Evolutionary conservation across 1,140 invertebrate genomes (phyloP).

Genomic region (Drosophila simulans): DNA sequence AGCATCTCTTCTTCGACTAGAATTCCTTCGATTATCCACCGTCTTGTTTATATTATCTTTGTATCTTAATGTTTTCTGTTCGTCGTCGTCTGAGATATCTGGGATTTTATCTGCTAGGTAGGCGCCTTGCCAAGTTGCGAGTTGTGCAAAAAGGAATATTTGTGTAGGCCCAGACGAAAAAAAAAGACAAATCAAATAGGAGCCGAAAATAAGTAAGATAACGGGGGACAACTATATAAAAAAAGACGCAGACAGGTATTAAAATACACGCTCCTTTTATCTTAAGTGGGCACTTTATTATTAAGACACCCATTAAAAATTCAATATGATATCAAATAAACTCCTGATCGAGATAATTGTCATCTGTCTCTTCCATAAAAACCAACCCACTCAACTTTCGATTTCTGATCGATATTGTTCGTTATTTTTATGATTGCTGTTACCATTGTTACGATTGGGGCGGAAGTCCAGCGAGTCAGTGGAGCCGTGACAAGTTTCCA

Average conservation of each 20-base stretch:
- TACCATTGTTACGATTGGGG: conserved; percentile 64
- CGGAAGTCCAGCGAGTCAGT: conserved; percentile 11
- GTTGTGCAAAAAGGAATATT: conserved; percentile 20
- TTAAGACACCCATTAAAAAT: not conserved
- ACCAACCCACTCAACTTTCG: conserved; percentile 35
- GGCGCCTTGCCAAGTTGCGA: conserved; percentile 43
- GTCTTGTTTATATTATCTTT: conserved; percentile 51
- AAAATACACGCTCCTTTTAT: not conserved
- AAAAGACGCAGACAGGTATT: not conserved
- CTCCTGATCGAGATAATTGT: not conserved
- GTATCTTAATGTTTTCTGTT: conserved; percentile 62
- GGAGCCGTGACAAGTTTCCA: conserved; percentile 71
- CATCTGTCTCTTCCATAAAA: conserved; percentile 10
- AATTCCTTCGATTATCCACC: no score
- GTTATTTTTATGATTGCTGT: conserved; percentile 38
- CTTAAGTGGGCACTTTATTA: conserved; percentile 1
- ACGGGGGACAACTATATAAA: conserved; percentile 9
- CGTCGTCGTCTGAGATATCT: conserved; percentile 51
- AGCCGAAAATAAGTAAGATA: conserved; percentile 28
- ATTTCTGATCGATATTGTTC: conserved; percentile 33
- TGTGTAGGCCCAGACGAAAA: conserved; percentile 28
- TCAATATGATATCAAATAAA: not conserved
- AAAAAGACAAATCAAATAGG: conserved; percentile 33
- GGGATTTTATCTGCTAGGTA: conserved; percentile 53
- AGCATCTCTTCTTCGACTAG: conserved; percentile 1